Percentiles rank a stretch among this genome's conserved stretches.
Conservation (phyloP, 1,140 invertebrate species). For the Macrotrachela quadricornifera region DNA sequence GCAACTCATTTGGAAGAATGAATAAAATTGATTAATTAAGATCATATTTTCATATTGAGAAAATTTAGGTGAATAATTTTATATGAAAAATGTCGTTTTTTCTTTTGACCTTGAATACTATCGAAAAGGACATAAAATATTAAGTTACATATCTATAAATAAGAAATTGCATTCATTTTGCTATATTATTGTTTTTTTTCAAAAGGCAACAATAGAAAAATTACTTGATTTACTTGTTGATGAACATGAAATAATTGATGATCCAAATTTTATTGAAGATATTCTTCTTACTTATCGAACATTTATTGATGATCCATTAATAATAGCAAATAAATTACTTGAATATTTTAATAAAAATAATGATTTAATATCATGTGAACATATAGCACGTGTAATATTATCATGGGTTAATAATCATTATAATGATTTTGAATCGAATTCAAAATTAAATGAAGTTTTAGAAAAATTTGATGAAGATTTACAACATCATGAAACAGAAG, state of each 20-base stretch:
- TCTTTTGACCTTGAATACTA: too few species aligned
- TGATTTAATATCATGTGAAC: conserved; percentile 10
- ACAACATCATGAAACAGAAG: conserved; percentile 33
- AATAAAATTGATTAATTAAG: too few species aligned
- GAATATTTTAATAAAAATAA: conserved; percentile 42
- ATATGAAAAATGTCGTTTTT: too few species aligned
- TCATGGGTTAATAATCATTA: conserved; percentile 99
- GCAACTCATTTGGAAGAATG: too few species aligned
- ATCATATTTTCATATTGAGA: too few species aligned
- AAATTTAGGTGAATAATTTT: too few species aligned
- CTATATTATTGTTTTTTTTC: too few species aligned
- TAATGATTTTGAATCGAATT: conserved; percentile 89
- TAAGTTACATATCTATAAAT: too few species aligned
- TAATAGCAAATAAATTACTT: conserved; percentile 62
- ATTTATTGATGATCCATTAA: conserved; percentile 62
- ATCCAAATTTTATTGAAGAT: conserved; percentile 92
- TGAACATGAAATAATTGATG: conserved; percentile 19
- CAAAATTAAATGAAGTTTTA: conserved; percentile 83
- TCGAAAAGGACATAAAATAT: too few species aligned
- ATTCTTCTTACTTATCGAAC: conserved; percentile 90
- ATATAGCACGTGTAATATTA: conserved; percentile 76
- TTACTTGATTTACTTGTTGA: too few species aligned
- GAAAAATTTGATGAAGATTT: conserved; percentile 47
- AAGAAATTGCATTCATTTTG: too few species aligned
- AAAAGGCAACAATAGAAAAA: too few species aligned